Evolutionary conservation across 2,888 invertebrate species (phyloP), one percentile per base, ranked within the genome.

Genomic region (Amiota mariae): DNA sequence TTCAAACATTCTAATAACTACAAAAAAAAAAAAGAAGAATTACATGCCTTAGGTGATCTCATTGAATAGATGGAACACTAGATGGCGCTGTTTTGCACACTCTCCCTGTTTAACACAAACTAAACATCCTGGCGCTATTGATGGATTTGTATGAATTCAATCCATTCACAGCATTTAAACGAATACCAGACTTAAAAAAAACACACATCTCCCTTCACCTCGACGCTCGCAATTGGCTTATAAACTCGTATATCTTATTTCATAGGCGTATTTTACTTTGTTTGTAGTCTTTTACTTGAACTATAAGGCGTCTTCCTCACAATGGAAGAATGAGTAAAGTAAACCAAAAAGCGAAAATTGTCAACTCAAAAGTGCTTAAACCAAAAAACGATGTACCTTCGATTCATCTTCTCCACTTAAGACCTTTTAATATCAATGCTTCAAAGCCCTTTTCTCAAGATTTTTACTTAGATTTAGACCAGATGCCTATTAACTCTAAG

Each of bases 111-210:
- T n/a, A 12, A 8, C 59, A 18, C 15, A 18, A 10, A 18, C 15
- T 9, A 10, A 15, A 20, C 48, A 9, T 15, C 67, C 10, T 72
- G 72, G 71, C 71, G 51, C 47, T 51, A 74, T 84, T 86, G 86
- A 86, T 86, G 86, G 87, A 86, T 86, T 87, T 86, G 84, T 54
- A n/a, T 12, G 54, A n/a, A 77, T 78, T 77, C 76, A 73, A 76
- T 76, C 75, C 76, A 77, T 74, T 76, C 76, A 76, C 75, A 75
- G 59, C 75, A 71, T 47, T 61, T 73, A 78, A 57, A 20, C 15
- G 54, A 56, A 47, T 64, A 57, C 67, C 46, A 15, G 36, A 72
- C 18, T n/a, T 13, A 18, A 8, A 72, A 66, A n/a, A 36, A 49
- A 49, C 59, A 13, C 68, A 59, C 48, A 9, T 47, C 8, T 20